Base-by-base conservation (phyloP, 2,888 invertebrate species). In the Girardia tigrina region DNA sequence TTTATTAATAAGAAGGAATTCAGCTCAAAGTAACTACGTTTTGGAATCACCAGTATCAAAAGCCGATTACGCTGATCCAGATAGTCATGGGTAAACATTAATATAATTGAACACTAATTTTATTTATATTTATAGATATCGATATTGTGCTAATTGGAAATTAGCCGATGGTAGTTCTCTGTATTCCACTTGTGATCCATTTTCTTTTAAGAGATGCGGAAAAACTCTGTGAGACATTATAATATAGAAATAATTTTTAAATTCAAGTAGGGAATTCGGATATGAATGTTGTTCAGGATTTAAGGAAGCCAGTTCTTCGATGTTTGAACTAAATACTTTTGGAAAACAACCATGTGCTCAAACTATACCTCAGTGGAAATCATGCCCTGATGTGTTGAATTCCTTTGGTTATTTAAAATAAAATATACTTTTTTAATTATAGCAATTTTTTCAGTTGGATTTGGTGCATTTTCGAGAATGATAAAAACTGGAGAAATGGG, bases 211-310 rank as follows among this genome's bases (percentile, higher is more conserved):
- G 12, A 28, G 73, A 73, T 73, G 73, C 36, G 73, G 73, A 16
- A 73, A 73, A 73, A 26, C 2, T 20, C 20, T 73, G 73, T 73
- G 36, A 73, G 6, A 26, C 12, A 8, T 26, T 70, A 12, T n/a
- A 26, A n/a, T n/a, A 70, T 70, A 70, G 12, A n/a, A n/a, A n/a
- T n/a, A 8, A 70, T 70, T 71, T 71, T 4, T 29, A 71, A 71
- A 26, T 70, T 70, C 6, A 26, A 20, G 29, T 42, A 73, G 73
- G 2, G 73, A 73, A 28, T 73, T 28, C n/a, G 73, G 6, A 1
- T 73, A 73, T 42, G 36, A 73, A 8, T 73, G 73, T 36, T 73
- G 73, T 42, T 4, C 29, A n/a, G 73, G 73, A 36, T 73, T 73
- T 42, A n/a, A 73, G 23, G 26, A 73, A 29, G 6, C 8, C 8